phyloP scores from a whole-genome alignment of 1,140 invertebrate species.

The Halesus radiatus region DNA sequence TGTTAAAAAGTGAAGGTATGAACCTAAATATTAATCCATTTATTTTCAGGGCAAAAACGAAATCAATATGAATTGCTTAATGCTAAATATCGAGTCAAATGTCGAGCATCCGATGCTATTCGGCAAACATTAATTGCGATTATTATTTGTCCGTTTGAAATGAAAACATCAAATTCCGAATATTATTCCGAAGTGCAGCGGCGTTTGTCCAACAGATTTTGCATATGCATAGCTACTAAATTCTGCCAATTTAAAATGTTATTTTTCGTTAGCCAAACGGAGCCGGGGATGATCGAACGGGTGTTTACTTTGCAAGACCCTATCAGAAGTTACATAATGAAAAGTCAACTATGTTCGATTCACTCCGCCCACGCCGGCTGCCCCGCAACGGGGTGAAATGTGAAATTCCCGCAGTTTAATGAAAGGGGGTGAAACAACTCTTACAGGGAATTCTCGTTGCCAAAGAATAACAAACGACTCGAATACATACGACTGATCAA shows the following conservation, averaged over 20 bases:
- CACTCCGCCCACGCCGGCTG: not conserved
- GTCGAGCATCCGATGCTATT: no score
- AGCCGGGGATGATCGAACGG: not conserved
- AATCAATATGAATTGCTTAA: no score
- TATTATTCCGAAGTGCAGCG: not conserved
- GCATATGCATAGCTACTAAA: not conserved
- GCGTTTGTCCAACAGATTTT: not conserved
- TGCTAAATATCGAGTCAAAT: no score
- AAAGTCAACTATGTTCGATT: constrained; percentile 21
- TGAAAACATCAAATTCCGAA: not conserved
- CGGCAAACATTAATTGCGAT: no score
- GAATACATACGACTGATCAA: not conserved
- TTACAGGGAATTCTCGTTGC: not conserved
- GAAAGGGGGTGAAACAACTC: not conserved
- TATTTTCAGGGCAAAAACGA: no score
- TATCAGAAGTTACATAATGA: constrained; percentile 27
- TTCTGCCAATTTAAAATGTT: not conserved
- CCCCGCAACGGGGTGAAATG: not conserved
- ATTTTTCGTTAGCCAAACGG: constrained; percentile 20
- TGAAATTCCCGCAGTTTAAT: constrained; percentile 5
- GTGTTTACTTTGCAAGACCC: constrained; percentile 1
- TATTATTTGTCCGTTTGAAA: not conserved
- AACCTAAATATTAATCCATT: no score
- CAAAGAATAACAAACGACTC: not conserved
- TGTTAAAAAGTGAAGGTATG: no score